Evolutionary conservation across 2,888 invertebrate species (phyloP), one percentile per base, ranked within the genome.

Genomic region (Dichetophora obliterata): DNA sequence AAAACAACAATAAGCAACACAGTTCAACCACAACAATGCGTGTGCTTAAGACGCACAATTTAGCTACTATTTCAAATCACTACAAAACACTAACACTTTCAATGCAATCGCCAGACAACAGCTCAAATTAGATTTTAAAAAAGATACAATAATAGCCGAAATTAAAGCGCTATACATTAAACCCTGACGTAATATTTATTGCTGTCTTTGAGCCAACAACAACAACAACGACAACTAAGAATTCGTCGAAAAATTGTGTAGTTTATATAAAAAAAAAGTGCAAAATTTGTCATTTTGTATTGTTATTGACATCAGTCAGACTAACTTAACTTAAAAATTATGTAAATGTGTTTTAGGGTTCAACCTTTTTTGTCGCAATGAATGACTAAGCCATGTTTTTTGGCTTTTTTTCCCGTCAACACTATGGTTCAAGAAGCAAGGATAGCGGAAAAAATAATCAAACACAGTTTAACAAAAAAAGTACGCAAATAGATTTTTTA

Each of bases 31-130:
- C 50, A 65, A 65, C 37, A 66, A 43, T 37, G 31, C 50, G 14
- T 52, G 57, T 37, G 68, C 69, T 31, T n/a, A 71, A 72, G 37
- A 69, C n/a, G 54, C 73, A 52, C 19, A 14, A 19, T 16, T 52
- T 6, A 52, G 19, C 2, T 22, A 8, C 54, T 22, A 16, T 22
- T 22, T 9, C 6, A 54, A 54, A 54, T 19, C 8, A 31, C 61
- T 8, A 22, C 22, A 27, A 61, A 1, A 24, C n/a, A 54, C n/a
- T 22, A 22, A 19, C 19, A 70, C 31, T 57, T 57, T 75, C 43
- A 61, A 61, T 63, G 24, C 24, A 48, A 73, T 24, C 34, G 24
- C 37, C 59, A 43, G 24, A 22, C 19, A 66, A 31, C 48, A 63
- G 22, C 68, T 27, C 52, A 52, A 77, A 16, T 74, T 65, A 66